Evolutionary conservation across 2,113 vertebrate species (phyloP).

Genomic region (Nerophis lumbriciformis): DNA sequence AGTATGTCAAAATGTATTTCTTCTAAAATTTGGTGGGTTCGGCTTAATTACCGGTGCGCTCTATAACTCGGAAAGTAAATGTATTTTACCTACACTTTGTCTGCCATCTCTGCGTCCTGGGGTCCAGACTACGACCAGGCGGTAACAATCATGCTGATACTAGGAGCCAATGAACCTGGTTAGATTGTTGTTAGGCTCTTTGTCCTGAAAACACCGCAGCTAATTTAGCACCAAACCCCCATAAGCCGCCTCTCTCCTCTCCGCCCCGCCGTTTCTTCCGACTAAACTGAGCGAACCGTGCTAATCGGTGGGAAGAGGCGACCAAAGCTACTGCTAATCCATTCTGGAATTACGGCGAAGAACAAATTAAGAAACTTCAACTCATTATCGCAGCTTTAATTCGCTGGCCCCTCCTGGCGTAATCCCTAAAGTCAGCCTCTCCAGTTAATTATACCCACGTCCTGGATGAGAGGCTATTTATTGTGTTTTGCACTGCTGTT

Average conservation of each 20-base stretch:
- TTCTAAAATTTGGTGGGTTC: no score
- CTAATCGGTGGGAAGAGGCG: slow-evolving; percentile 71
- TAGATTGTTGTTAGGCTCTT: slow-evolving; percentile 23
- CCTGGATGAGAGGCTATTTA: slow-evolving; percentile 60
- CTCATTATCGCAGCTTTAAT: slow-evolving; percentile 78
- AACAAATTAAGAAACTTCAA: slow-evolving; percentile 80
- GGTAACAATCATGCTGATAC: slow-evolving; percentile 19
- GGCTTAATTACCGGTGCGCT: no score
- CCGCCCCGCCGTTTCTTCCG: slow-evolving; percentile 40
- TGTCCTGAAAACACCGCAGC: slow-evolving; percentile 41
- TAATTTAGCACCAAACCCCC: slow-evolving; percentile 38
- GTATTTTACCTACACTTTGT: no score
- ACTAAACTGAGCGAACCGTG: slow-evolving; percentile 51
- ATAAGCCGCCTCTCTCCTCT: slow-evolving; percentile 54
- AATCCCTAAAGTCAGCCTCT: slow-evolving; percentile 74
- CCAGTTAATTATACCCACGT: slow-evolving; percentile 70
- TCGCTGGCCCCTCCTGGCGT: slow-evolving; percentile 69
- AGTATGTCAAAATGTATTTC: no score
- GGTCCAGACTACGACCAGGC: no score
- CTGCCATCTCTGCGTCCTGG: no score
- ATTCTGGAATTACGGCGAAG: slow-evolving; percentile 74
- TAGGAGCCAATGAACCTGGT: slow-evolving; percentile 20
- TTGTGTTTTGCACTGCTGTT: slow-evolving; percentile 41
- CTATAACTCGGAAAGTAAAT: no score
- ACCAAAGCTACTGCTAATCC: slow-evolving; percentile 77